phyloP scores from a whole-genome alignment of 2,113 vertebrate genomes.

The Pholis gunnellus region DNA sequence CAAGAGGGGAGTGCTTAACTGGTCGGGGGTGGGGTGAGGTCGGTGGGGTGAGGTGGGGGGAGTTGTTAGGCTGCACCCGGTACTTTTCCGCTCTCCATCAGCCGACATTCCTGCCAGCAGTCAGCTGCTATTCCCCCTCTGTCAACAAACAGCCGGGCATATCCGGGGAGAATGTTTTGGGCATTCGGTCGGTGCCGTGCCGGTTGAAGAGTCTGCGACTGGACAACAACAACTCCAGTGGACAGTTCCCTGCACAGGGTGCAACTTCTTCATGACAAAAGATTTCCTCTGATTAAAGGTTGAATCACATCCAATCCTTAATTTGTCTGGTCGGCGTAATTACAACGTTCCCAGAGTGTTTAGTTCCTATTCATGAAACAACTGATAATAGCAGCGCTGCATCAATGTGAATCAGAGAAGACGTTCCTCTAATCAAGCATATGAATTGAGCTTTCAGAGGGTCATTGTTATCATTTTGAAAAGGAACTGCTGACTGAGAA shows the following conservation, averaged over 20 bases:
- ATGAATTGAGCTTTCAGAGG: constrained; percentile 23
- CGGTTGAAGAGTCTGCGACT: constrained; percentile 23
- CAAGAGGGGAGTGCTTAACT: constrained; percentile 7
- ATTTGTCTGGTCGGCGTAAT: constrained; percentile 10
- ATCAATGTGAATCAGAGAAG: constrained; percentile 11
- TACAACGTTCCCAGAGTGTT: constrained; percentile 30
- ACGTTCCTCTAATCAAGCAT: constrained; percentile 35
- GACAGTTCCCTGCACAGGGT: no score
- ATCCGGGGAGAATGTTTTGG: constrained; percentile 28
- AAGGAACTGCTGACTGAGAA: neutral
- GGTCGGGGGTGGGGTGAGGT: neutral
- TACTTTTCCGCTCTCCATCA: constrained; percentile 72
- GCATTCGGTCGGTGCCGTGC: constrained; percentile 26
- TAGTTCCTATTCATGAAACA: constrained; percentile 19
- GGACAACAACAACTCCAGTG: constrained; percentile 66
- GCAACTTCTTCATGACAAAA: neutral
- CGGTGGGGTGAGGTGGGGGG: neutral
- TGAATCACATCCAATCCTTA: neutral
- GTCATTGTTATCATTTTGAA: constrained; percentile 32
- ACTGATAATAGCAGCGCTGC: neutral
- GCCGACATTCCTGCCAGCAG: constrained; percentile 55
- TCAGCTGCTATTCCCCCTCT: constrained; percentile 58
- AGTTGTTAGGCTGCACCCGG: constrained; percentile 14
- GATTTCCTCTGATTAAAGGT: constrained; percentile 8
- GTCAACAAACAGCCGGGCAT: constrained; percentile 56